A percentile compares a stretch with the other conserved stretches of the same genome.
phyloP scores from a whole-genome alignment of 2,888 invertebrate genomes.

The Calephelis perditalis region DNA sequence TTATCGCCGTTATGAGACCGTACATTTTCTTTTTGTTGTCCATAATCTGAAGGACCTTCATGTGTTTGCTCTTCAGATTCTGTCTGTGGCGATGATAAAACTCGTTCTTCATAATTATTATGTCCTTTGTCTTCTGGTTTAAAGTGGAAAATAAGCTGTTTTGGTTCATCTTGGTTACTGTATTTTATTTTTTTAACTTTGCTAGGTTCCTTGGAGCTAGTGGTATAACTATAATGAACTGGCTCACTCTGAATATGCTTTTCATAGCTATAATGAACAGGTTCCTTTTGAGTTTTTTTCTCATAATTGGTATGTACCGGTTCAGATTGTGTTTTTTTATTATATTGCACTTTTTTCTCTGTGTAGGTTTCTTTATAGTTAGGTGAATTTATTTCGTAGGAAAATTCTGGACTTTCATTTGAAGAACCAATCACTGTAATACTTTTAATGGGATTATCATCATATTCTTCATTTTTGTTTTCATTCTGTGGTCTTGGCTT shows the following conservation, averaged over 20 bases:
- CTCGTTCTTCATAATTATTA: slow-evolving; percentile 25
- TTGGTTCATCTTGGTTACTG: slow-evolving; percentile 44
- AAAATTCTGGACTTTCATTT: slow-evolving; percentile 51
- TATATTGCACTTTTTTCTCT: slow-evolving; percentile 58
- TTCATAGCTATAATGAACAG: slow-evolving; percentile 56
- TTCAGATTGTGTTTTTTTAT: slow-evolving; percentile 55
- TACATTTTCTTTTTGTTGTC: slow-evolving; percentile 5
- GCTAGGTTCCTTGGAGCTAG: slow-evolving; percentile 42
- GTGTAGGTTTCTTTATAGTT: slow-evolving; percentile 60
- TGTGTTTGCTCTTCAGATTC: slow-evolving; percentile 29
- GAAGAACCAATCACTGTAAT: slow-evolving; percentile 41
- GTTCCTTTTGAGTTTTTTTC: slow-evolving; percentile 45
- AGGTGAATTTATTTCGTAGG: slow-evolving; percentile 60
- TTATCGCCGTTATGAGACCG: slow-evolving; percentile 13
- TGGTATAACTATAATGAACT: slow-evolving; percentile 36
- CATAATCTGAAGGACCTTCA: slow-evolving; percentile 21
- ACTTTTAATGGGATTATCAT: slow-evolving; percentile 39
- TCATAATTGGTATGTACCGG: slow-evolving; percentile 54
- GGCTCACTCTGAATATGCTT: slow-evolving; percentile 46
- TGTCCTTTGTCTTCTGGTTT: slow-evolving; percentile 39
- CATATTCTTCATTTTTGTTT: slow-evolving; percentile 38
- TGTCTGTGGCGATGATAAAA: slow-evolving; percentile 13
- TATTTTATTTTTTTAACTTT: slow-evolving; percentile 45
- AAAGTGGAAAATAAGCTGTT: slow-evolving; percentile 48
- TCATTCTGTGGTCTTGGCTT: slow-evolving; percentile 38